These are phyloP conservation scores for Gouania willdenowi DNA, from an alignment of 2,797 vertebrate genomes.

Conservation along the genomic window DNA sequence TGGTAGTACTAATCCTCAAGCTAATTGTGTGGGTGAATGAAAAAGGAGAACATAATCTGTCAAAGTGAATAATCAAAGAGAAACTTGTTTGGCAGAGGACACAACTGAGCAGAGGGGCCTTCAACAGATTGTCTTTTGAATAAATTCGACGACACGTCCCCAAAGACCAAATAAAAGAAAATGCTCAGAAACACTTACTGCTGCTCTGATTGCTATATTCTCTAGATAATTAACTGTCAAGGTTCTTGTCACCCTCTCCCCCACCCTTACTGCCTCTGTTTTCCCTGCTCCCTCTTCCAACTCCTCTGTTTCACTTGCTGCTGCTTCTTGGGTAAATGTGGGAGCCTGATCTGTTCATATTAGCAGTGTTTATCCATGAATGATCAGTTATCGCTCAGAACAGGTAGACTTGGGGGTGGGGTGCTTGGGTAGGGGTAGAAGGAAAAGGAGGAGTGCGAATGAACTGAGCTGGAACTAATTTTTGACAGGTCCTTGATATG, in stretches of 20 bases:
- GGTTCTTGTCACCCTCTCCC: slow-evolving; percentile 25
- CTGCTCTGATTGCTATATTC: slow-evolving; percentile 61
- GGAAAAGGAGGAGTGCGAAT: slow-evolving; percentile 14
- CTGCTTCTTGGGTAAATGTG: slow-evolving; percentile 7
- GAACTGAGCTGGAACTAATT: slow-evolving; percentile 52
- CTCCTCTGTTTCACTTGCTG: neutral
- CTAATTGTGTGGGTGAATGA: slow-evolving; percentile 1
- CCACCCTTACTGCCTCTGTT: neutral
- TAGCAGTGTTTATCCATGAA: slow-evolving; percentile 47
- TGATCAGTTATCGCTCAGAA: slow-evolving; percentile 24
- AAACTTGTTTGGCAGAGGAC: slow-evolving; percentile 18
- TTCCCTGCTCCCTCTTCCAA: neutral
- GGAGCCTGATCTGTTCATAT: slow-evolving; percentile 30
- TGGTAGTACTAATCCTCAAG: neutral
- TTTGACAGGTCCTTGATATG: slow-evolving; percentile 52
- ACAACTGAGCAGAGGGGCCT: slow-evolving; percentile 42
- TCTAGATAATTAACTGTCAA: slow-evolving; percentile 67
- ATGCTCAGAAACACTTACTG: slow-evolving; percentile 51
- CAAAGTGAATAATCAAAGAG: slow-evolving; percentile 34
- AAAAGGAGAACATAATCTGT: slow-evolving; percentile 8
- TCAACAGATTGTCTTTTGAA: slow-evolving; percentile 43
- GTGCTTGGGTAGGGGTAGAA: neutral
- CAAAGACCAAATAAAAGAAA: slow-evolving; percentile 51
- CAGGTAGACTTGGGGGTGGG: slow-evolving; percentile 17
- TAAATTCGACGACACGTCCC: slow-evolving; percentile 43